A percentile compares a stretch with the other conserved stretches of the same genome.
Conservation (phyloP, 2,797 vertebrate species). For the Meriones psammophilus region DNA sequence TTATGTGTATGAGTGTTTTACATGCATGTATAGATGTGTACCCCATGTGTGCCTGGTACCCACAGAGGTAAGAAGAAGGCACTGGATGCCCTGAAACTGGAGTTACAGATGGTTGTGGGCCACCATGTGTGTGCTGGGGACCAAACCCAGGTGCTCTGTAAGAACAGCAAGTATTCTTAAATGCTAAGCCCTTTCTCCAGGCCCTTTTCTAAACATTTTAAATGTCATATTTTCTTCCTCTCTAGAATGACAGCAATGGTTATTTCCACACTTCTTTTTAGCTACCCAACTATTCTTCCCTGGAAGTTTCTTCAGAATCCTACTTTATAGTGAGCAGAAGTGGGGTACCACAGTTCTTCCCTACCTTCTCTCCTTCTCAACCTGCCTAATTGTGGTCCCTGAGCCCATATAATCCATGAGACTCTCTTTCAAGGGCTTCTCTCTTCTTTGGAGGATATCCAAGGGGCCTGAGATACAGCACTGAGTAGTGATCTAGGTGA, state of each 20-base stretch:
- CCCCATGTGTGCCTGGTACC: neutral
- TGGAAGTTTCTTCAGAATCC: neutral
- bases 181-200: too few relatives aligned
- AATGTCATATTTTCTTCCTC: constrained; percentile 31
- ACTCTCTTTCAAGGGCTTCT: neutral
- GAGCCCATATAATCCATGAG: neutral
- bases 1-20: neutral
- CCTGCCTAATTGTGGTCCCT: neutral
- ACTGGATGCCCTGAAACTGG: neutral
- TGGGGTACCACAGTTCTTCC: neutral
- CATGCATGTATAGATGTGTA: neutral
- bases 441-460: neutral
- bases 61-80: neutral
- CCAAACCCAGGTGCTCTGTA: neutral
- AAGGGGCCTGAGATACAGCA: neutral
- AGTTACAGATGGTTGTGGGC: neutral
- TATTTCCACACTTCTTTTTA: neutral
- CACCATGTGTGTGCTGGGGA: neutral
- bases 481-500: neutral
- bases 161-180: neutral
- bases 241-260: neutral
- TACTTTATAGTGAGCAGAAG: neutral
- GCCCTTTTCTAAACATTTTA: neutral
- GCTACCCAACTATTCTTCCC: neutral
- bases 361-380: neutral